Evolutionary conservation across 2,888 invertebrate species (phyloP).

Genomic region (Pristionchus japonicus): DNA sequence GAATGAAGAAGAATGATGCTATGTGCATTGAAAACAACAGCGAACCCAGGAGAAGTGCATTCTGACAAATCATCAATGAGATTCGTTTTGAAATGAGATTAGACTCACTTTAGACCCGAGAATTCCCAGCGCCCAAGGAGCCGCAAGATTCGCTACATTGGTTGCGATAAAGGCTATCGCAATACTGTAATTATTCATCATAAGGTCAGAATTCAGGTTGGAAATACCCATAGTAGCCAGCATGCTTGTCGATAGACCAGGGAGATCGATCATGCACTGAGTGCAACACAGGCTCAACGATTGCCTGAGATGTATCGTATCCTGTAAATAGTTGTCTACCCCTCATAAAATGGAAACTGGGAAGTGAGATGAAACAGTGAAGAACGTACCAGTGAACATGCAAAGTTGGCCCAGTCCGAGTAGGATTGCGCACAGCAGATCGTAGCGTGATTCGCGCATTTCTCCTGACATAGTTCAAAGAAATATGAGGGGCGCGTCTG

Average conservation of each 20-base stretch:
- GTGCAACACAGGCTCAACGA: slow-evolving; percentile 61
- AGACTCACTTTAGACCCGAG: slow-evolving; percentile 12
- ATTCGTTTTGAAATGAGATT: neutral
- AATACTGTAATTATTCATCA: neutral
- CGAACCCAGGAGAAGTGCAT: slow-evolving; percentile 37
- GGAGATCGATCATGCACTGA: slow-evolving; percentile 58
- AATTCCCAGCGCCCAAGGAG: neutral
- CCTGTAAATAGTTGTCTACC: too few species aligned
- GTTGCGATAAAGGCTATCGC: neutral
- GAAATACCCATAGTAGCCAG: slow-evolving; percentile 67
- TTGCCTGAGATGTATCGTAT: slow-evolving; percentile 50
- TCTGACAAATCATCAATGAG: neutral
- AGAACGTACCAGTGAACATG: slow-evolving; percentile 56
- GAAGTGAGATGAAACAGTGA: too few species aligned
- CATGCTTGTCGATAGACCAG: slow-evolving; percentile 51
- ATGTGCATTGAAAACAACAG: slow-evolving; percentile 51
- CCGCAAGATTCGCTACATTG: slow-evolving; percentile 6
- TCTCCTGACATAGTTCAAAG: too few species aligned
- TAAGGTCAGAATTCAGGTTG: too few species aligned
- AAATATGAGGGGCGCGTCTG: too few species aligned
- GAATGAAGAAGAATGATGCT: slow-evolving; percentile 57
- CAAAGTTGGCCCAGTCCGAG: slow-evolving; percentile 60
- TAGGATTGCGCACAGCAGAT: slow-evolving; percentile 54
- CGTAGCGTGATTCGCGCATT: slow-evolving; percentile 45
- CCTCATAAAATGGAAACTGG: too few species aligned